Percentiles rank a stretch among this genome's conserved stretches.
phyloP scores from a whole-genome alignment of 23 tunicate species.

The Trididemnum clinides region DNA sequence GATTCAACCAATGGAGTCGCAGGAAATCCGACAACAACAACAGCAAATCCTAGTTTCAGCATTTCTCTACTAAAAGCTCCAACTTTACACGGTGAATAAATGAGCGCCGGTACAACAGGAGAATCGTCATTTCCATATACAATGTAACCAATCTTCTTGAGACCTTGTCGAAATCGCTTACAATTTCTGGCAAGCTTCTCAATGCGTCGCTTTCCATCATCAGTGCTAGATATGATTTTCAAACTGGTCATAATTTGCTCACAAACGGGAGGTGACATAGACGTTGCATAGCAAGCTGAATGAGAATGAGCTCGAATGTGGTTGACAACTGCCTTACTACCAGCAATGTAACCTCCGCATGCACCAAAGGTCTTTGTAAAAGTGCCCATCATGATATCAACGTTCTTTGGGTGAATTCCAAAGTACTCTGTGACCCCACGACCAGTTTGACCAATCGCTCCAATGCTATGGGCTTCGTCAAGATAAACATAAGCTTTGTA shows the following conservation, averaged over 20 bases:
- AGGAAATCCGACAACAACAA: conserved; percentile 95
- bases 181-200: conserved; percentile 58
- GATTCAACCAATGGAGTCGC: conserved; percentile 83
- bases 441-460: conserved; percentile 86
- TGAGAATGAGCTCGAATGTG: conserved; percentile 64
- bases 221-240: conserved; percentile 49
- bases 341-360: conserved; percentile 98
- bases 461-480: conserved; percentile 99
- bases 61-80: conserved; percentile 84
- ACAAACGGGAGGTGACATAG: conserved; percentile 90
- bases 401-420: conserved; percentile 84
- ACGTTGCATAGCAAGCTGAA: conserved; percentile 85
- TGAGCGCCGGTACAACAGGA: conserved; percentile 87
- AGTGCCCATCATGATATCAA: conserved; percentile 99
- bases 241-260: conserved; percentile 60
- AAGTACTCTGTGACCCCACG: conserved; percentile 97
- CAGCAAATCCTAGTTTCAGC: conserved; percentile 82
- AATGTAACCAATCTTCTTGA: conserved; percentile 72
- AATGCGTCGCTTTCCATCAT: conserved; percentile 71
- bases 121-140: conserved; percentile 92
- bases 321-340: conserved; percentile 50
- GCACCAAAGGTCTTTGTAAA: conserved; percentile 99
- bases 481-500: conserved; percentile 93
- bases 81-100: conserved; percentile 66
- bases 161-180: conserved; percentile 72